Conservation (phyloP, 2,113 vertebrate species). For the Xenus cinereus region DNA sequence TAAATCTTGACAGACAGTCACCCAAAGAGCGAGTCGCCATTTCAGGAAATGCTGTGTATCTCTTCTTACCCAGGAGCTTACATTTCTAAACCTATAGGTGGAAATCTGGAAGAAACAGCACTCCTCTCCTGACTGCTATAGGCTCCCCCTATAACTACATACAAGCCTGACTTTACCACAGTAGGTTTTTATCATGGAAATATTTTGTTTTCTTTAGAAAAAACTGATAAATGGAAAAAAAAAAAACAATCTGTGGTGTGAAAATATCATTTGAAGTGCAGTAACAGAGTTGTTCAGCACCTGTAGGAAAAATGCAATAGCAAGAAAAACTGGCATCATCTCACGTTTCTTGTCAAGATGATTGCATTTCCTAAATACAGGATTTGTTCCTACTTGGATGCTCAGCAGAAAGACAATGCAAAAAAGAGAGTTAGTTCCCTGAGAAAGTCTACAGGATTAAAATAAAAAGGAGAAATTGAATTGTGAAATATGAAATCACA, state of each 20-base stretch:
- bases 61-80: neutral
- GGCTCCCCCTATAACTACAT: neutral
- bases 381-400: neutral
- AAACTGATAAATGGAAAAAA: neutral
- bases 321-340: neutral
- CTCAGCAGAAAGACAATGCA: neutral
- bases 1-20: neutral
- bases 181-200: neutral
- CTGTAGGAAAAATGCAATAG: neutral
- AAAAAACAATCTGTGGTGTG: neutral
- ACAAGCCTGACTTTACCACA: neutral
- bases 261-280: neutral
- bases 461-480: neutral
- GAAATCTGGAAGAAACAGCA: neutral
- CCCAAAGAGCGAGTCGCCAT: neutral
- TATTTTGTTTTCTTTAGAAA: neutral
- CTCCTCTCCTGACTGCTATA: accelerated
- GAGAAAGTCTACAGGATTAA: neutral
- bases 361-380: neutral
- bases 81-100: neutral
- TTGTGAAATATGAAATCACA: neutral
- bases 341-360: neutral
- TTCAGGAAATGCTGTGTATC: neutral
- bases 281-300: neutral
- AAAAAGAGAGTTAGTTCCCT: neutral